phyloP scores from a whole-genome alignment of 2,888 invertebrate species.

The Pocota personata region DNA sequence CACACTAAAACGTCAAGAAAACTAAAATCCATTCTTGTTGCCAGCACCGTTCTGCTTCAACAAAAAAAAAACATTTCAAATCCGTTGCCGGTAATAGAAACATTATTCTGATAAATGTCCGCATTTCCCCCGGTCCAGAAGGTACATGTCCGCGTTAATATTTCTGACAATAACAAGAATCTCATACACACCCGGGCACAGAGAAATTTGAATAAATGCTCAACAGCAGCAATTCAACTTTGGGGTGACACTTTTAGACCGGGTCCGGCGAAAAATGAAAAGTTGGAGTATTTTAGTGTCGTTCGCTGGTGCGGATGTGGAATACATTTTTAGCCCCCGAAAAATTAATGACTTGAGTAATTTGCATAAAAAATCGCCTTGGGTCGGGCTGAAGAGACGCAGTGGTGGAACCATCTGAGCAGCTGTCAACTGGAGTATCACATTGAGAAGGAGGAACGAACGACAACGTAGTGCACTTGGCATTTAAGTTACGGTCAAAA shows the following conservation, averaged over 20 bases:
- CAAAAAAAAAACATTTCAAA: neutral
- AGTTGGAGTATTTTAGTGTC: neutral
- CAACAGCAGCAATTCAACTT: constrained; percentile 12
- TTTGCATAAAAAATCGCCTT: constrained; percentile 4
- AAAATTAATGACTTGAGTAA: constrained; percentile 29
- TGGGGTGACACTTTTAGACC: constrained; percentile 2
- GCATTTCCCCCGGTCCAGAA: neutral
- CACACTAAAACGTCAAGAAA: neutral
- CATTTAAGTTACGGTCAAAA: constrained; percentile 26
- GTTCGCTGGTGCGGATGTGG: neutral
- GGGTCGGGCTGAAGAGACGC: neutral
- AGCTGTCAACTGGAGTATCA: constrained; percentile 22
- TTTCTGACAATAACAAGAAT: constrained; percentile 12
- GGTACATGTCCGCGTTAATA: constrained; percentile 5
- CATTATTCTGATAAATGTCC: constrained; percentile 38
- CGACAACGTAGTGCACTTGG: constrained; percentile 7
- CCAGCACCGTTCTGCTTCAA: neutral
- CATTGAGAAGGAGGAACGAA: constrained; percentile 3
- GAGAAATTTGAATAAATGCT: constrained; percentile 1
- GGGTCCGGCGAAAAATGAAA: neutral
- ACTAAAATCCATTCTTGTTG: constrained; percentile 5
- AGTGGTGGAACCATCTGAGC: neutral
- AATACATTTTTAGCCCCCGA: neutral
- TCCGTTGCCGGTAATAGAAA: constrained; percentile 13
- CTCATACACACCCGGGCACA: neutral